These are phyloP conservation scores for Synergus laeviventris DNA, from an alignment of 2,888 invertebrate genomes.

Conservation along the genomic window DNA sequence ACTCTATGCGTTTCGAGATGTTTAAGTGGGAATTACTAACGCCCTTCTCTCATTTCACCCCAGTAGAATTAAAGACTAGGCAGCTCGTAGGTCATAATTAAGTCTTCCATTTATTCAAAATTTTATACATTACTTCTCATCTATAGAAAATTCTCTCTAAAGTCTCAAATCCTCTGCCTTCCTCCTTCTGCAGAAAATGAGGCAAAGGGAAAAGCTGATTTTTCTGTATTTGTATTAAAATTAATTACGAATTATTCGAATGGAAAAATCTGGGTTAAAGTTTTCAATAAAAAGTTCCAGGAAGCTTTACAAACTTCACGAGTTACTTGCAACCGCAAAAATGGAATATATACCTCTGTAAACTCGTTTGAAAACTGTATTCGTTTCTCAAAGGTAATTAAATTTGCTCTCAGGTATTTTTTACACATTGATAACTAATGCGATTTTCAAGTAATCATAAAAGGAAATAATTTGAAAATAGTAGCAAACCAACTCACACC, in stretches of 20 bases:
- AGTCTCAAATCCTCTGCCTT: no score
- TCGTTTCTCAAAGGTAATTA: slow-evolving; percentile 1
- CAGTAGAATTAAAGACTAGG: slow-evolving; percentile 23
- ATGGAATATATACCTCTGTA: not conserved
- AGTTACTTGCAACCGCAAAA: not conserved
- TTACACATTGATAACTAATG: not conserved
- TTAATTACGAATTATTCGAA: not conserved
- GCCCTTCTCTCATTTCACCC: slow-evolving; percentile 37
- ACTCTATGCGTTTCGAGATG: slow-evolving; percentile 45
- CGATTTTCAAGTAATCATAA: not conserved
- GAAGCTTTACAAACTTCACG: not conserved
- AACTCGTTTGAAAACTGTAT: not conserved
- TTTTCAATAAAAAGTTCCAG: not conserved
- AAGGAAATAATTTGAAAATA: not conserved
- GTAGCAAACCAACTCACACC: not conserved
- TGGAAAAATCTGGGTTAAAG: not conserved
- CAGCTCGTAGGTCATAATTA: slow-evolving; percentile 1
- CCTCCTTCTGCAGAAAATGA: not conserved
- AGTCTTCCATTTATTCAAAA: not conserved
- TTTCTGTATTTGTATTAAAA: not conserved
- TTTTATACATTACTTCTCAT: not conserved
- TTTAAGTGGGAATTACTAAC: slow-evolving; percentile 48
- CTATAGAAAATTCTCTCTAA: no score
- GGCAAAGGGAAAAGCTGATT: not conserved
- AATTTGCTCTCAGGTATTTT: not conserved